These are phyloP conservation scores for Actenoides hombroni DNA, from an alignment of 2,113 vertebrate species.

Conservation along the genomic window DNA sequence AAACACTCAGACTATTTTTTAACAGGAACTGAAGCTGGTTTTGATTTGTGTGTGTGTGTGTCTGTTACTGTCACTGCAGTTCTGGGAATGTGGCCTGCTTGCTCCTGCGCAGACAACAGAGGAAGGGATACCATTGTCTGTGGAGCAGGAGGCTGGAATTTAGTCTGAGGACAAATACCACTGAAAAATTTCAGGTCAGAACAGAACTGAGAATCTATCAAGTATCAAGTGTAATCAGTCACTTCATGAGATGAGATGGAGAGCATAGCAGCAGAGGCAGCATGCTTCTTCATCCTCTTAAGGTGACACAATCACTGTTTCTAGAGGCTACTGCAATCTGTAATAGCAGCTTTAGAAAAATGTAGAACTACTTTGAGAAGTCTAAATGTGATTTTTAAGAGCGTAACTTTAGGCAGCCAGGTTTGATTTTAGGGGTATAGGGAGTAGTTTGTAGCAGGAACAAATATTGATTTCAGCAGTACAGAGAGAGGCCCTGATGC, in stretches of 20 bases:
- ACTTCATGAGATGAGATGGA: not conserved
- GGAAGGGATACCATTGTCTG: not conserved
- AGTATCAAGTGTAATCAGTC: not conserved
- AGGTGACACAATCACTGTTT: not conserved
- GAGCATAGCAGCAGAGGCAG: not conserved
- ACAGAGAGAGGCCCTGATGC: not conserved
- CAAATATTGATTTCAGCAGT: not conserved
- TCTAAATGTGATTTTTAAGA: not conserved
- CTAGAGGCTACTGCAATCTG: not conserved
- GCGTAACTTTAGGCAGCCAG: not conserved
- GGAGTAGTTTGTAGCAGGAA: not conserved
- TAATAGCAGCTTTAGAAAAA: not conserved
- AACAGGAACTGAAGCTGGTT: not conserved
- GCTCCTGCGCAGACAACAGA: not conserved
- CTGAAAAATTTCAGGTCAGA: not conserved
- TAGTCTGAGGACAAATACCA: not conserved
- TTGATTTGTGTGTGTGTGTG: not conserved
- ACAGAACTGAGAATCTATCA: not conserved
- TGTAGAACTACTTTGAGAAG: not conserved
- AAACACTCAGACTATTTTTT: constrained; percentile 5
- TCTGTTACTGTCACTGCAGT: not conserved
- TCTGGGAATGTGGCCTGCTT: not conserved
- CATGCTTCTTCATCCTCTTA: not conserved
- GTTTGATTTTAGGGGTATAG: not conserved
- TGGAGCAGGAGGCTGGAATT: not conserved